Evolutionary conservation across 30 jellyfish, hydroid and myxozoan genomes (phyloP), one percentile per base, ranked within the genome.

Genomic region (Hydractinia echinata): DNA sequence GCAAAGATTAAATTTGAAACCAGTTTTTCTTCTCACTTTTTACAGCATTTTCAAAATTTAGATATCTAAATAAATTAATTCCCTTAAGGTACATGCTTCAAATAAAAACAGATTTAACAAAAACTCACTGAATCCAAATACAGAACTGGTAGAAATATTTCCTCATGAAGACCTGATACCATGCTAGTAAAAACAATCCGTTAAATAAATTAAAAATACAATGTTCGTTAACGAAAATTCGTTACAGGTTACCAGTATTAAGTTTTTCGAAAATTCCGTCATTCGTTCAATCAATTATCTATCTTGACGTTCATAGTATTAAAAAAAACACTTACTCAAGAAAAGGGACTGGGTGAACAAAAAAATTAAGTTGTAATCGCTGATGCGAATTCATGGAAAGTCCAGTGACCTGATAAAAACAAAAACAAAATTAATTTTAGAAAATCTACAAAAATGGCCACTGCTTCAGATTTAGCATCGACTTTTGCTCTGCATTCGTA

Each of bases 311-410:
- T 30, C 44, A 30, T 30, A 2, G 1, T 30, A 30, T 30, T 30
- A 30, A 64, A 64, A 7, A 64, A 64, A 64, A 6, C 56, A 73
- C 79, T 49, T 73, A 86, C 96, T 56, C 39, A 5, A 30, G 55
- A 72, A 76, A 82, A 6, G 83, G 69, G 58, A 30, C 86, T n/a
- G 72, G 52, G 20, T 55, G 30, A 30, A 88, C 77, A 16, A 55
- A 61, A 56, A 83, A 60, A 81, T 85, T 89, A n/a, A 85, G 79
- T 76, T 89, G 97, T 51, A 89, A 83, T 56, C 97, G 55, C 66
- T 89, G 84, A 79, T n/a, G 79, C 1, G 97, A 93, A 18, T 85
- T 77, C 97, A 89, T 81, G 5, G 95, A 81, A 55, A 89, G 84
- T 15, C 95, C 97, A 76, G 97, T 89, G 82, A 76, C 79, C 97